These are phyloP conservation scores for Fregata magnificens DNA, from an alignment of 2,113 vertebrate genomes.

Conservation along the genomic window DNA sequence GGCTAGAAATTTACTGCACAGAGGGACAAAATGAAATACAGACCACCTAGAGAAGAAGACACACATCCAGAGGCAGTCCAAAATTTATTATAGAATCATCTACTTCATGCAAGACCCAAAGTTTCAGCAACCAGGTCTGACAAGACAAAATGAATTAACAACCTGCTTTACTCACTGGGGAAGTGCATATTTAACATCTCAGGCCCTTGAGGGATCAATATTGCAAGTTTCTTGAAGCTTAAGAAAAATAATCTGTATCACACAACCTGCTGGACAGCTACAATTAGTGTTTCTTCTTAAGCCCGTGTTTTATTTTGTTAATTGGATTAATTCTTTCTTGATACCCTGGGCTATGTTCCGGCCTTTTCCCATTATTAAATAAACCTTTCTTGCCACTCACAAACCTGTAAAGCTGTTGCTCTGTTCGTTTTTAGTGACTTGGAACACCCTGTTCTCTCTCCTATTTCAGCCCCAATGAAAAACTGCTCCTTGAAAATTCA, in stretches of 20 bases:
- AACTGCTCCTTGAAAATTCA: slow-evolving; percentile 53
- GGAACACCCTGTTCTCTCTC: slow-evolving; percentile 62
- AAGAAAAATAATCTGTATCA: slow-evolving; percentile 5
- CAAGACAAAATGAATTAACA: slow-evolving; percentile 42
- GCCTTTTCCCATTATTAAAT: slow-evolving; percentile 49
- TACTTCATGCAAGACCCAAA: not conserved
- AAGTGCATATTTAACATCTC: slow-evolving; percentile 30
- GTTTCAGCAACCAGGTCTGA: not conserved
- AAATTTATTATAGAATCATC: not conserved
- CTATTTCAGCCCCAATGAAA: slow-evolving; percentile 35
- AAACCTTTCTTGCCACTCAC: slow-evolving; percentile 27
- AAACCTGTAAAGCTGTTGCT: slow-evolving; percentile 14
- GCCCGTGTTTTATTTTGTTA: not conserved
- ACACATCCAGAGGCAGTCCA: not conserved
- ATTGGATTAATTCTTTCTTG: slow-evolving; percentile 16
- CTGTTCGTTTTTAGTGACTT: not conserved
- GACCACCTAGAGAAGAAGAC: not conserved
- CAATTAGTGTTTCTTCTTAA: slow-evolving; percentile 49
- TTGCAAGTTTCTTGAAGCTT: slow-evolving; percentile 4
- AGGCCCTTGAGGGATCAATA: slow-evolving; percentile 15
- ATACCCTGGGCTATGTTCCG: slow-evolving; percentile 38
- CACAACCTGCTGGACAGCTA: slow-evolving; percentile 8
- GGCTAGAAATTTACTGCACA: not conserved
- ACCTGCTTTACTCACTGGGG: slow-evolving; percentile 6
- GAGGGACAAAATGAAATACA: not conserved